Percentiles rank a stretch among this genome's conserved stretches.
These are phyloP conservation scores for Sphaerophoria taeniata DNA, from an alignment of 2,888 invertebrate species.

Conservation along the genomic window DNA sequence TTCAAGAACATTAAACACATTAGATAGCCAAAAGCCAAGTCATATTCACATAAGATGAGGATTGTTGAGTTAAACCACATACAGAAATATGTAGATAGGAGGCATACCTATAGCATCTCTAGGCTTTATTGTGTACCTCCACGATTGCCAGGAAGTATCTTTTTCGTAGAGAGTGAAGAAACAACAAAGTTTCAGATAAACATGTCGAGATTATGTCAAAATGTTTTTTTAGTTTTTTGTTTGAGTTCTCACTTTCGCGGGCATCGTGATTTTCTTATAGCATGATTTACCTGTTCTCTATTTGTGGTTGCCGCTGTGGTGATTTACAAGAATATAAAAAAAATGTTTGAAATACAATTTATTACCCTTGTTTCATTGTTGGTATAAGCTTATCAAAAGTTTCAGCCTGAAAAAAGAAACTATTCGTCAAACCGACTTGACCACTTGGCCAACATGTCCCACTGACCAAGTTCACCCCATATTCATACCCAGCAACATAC, in stretches of 20 bases:
- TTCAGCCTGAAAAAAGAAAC: too few species aligned
- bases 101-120: not conserved
- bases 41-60: not conserved
- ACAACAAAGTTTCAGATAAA: slow-evolving; percentile 46
- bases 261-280: slow-evolving; percentile 11
- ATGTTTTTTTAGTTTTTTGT: slow-evolving; percentile 18
- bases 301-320: not conserved
- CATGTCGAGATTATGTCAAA: slow-evolving; percentile 70
- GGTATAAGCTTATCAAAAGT: too few species aligned
- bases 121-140: slow-evolving; percentile 1
- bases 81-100: slow-evolving; percentile 10
- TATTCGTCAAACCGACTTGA: too few species aligned
- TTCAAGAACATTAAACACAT: slow-evolving; percentile 39
- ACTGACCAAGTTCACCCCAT: too few species aligned
- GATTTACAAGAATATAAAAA: not conserved
- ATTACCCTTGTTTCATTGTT: too few species aligned
- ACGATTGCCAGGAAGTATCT: slow-evolving; percentile 66
- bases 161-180: slow-evolving; percentile 1
- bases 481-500: too few species aligned
- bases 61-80: not conserved
- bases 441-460: too few species aligned
- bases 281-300: slow-evolving; percentile 19
- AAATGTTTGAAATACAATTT: too few species aligned
- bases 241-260: slow-evolving; percentile 70
- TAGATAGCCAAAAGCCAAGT: not conserved